phyloP scores from a whole-genome alignment of 1,140 invertebrate genomes.

The Trinorchestia longiramus region DNA sequence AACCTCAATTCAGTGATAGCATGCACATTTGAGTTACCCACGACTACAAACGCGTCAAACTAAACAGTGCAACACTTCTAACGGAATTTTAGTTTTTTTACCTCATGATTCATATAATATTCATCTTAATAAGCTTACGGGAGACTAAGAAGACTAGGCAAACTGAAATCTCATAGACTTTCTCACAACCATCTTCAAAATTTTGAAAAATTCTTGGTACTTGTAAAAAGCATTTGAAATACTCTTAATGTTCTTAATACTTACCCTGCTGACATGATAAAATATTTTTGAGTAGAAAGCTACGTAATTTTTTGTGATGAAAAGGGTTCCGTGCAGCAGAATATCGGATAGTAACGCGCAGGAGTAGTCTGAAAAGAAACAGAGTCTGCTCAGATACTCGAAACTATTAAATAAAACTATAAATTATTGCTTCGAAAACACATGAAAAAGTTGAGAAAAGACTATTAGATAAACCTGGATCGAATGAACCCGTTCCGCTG shows the following conservation, averaged over 20 bases:
- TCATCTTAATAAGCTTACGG: no score
- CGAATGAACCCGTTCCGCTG: neutral
- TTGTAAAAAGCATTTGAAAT: neutral
- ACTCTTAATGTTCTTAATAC: neutral
- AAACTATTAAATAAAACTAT: neutral
- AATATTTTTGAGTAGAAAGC: slow-evolving; percentile 96
- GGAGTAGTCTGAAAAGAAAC: slow-evolving; percentile 82
- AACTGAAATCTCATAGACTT: neutral
- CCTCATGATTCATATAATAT: no score
- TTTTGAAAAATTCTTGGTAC: neutral
- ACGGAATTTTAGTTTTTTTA: no score
- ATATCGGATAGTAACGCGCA: slow-evolving; percentile 92
- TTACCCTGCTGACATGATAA: slow-evolving; percentile 89
- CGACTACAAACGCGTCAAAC: no score
- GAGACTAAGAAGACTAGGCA: no score
- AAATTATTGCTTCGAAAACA: neutral
- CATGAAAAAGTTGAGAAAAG: neutral
- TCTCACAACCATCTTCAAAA: neutral
- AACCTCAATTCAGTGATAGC: no score
- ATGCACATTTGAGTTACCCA: no score
- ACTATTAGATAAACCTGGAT: neutral
- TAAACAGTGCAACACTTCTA: no score
- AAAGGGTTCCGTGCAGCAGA: slow-evolving; percentile 90
- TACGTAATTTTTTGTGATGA: slow-evolving; percentile 93
- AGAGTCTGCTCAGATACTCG: neutral